Percentiles rank a stretch among this genome's conserved stretches.
phyloP scores from a whole-genome alignment of 2,113 vertebrate species.

The Neogobius melanostomus region DNA sequence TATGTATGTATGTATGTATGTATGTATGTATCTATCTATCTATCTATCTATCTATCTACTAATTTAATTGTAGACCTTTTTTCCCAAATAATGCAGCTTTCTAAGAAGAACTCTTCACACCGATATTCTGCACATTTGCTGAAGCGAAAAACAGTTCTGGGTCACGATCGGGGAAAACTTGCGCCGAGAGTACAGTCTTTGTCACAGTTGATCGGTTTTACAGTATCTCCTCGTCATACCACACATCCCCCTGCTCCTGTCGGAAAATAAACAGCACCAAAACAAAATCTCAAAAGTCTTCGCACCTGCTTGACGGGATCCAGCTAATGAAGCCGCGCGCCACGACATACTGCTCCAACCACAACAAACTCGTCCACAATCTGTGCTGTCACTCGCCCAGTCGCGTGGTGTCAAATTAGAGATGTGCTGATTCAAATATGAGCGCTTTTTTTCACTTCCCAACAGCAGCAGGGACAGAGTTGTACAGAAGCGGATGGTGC shows the following conservation, averaged over 20 bases:
- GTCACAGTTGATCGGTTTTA: not conserved
- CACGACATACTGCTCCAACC: slow-evolving; percentile 30
- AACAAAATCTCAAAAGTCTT: slow-evolving; percentile 21
- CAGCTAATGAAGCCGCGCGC: slow-evolving; percentile 36
- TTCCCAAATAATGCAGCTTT: no score
- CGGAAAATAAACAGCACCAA: slow-evolving; percentile 9
- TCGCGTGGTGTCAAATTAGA: slow-evolving; percentile 52
- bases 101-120: no score
- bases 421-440: slow-evolving; percentile 41
- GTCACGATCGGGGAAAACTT: not conserved
- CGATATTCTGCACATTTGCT: no score
- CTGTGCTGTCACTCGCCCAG: slow-evolving; percentile 53
- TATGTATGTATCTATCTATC: no score
- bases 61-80: no score
- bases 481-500: slow-evolving; percentile 3
- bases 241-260: slow-evolving; percentile 24
- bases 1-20: no score
- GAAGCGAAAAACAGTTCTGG: not conserved
- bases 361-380: slow-evolving; percentile 46
- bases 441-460: not conserved
- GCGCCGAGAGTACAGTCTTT: not conserved
- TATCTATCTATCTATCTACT: no score
- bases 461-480: slow-evolving; percentile 9
- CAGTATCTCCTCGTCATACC: slow-evolving; percentile 7
- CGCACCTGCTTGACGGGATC: slow-evolving; percentile 39